Evolutionary conservation across 2,113 vertebrate species (phyloP), one percentile per base, ranked within the genome.

Genomic region (Anguilla japonica): DNA sequence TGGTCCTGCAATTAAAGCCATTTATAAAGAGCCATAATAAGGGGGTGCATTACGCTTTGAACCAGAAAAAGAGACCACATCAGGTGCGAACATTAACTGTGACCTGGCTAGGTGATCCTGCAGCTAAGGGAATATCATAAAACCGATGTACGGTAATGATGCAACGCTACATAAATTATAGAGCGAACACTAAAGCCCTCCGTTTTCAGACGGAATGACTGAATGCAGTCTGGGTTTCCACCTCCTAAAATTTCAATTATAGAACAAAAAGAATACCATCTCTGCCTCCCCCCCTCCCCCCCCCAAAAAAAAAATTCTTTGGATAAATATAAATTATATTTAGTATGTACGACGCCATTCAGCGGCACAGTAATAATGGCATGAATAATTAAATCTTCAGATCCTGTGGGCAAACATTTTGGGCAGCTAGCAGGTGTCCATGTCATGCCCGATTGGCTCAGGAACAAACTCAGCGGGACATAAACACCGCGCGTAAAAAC

Each of bases 391-490:
- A 82, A 82, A 50, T 22, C 16, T 82, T n/a, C 39, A 50, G 41
- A n/a, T 8, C 81, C 43, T n/a, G 46, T 50, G 22, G 81, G 81
- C 81, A 82, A 53, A 53, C 41, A 50, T 50, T 22, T 26, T 50
- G 41, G 81, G 81, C 81, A 50, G 41, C 29, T 82, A 82, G 81
- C 81, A 82, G 81, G 81, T 82, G 81, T 50, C 41, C 43, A 43
- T 82, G 43, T 53, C 41, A 82, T 29, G 46, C 18, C 81, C 46
- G 26, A 50, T 43, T 46, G 26, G 13, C 41, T 82, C 53, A n/a
- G 41, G 41, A 82, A n/a, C 41, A 82, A 82, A 50, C 81, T 53
- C 9, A 50, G 41, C 26, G 5, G 26, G 81, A 82, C 4, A 82
- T 18, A 50, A 26, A 26, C 40, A 53, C 8, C 40, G 13, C 34